Percentiles rank a stretch among this genome's conserved stretches.
Evolutionary conservation across 2,113 vertebrate genomes (phyloP).

Genomic region (Lophochroa leadbeateri): DNA sequence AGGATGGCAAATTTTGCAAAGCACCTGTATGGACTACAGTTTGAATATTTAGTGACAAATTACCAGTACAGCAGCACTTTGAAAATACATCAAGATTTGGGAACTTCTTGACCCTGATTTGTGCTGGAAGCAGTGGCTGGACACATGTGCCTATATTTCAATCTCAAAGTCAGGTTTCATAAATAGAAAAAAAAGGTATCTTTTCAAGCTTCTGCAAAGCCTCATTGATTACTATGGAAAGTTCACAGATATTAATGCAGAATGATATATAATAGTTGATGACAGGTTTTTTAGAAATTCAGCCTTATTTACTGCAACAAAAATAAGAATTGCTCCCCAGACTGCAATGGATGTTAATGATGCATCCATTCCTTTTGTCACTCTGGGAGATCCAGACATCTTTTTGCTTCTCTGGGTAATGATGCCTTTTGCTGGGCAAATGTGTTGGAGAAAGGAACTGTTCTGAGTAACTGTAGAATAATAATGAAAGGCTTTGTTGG

Average conservation of each 20-base stretch:
- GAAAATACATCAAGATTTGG: background rate
- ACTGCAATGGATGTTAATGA: background rate
- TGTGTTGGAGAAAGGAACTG: background rate
- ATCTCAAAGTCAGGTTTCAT: background rate
- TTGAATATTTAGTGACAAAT: background rate
- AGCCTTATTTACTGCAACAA: background rate
- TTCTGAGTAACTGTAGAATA: slow-evolving; percentile 11
- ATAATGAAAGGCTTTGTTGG: slow-evolving; percentile 9
- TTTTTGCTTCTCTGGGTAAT: background rate
- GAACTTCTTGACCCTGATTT: background rate
- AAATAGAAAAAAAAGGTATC: background rate
- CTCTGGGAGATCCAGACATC: background rate
- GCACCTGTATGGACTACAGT: background rate
- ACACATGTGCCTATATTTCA: background rate
- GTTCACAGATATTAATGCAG: background rate
- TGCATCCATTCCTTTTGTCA: background rate
- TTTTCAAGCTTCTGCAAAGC: background rate
- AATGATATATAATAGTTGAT: background rate
- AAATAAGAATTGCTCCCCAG: background rate
- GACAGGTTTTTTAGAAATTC: background rate
- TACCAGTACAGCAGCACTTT: background rate
- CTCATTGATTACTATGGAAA: background rate
- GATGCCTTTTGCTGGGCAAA: slow-evolving; percentile 1
- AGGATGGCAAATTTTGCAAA: background rate
- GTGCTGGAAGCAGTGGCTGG: background rate